These are phyloP conservation scores for Rhabdomys pumilio DNA, from an alignment of 2,797 vertebrate species.

Conservation along the genomic window DNA sequence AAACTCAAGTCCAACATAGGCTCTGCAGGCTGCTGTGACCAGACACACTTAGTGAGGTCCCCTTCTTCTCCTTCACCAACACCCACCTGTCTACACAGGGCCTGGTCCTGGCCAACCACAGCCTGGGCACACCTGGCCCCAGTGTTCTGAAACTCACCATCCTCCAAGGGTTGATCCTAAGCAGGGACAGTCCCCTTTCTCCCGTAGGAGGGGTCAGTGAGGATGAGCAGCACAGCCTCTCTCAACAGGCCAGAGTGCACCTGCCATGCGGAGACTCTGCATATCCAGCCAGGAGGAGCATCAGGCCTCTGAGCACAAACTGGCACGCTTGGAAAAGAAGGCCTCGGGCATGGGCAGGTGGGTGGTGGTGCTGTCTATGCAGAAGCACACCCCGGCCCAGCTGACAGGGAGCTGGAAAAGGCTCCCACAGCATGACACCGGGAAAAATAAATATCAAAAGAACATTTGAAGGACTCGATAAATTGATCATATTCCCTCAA, in stretches of 20 bases:
- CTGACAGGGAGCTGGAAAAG: slow-evolving; percentile 80
- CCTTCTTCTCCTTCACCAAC: too few species aligned
- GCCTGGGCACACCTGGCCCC: fast-evolving
- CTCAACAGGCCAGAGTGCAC: fast-evolving
- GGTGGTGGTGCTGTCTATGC: background rate
- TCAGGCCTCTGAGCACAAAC: fast-evolving
- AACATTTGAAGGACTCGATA: slow-evolving; percentile 90
- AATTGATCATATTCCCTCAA: slow-evolving; percentile 90
- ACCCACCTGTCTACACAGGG: fast-evolving
- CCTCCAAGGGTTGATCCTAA: background rate
- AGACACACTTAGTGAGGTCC: fast-evolving
- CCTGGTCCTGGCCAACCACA: background rate
- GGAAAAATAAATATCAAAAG: slow-evolving; percentile 88
- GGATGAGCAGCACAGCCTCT: fast-evolving
- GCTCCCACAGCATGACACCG: slow-evolving; percentile 84
- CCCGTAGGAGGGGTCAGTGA: background rate
- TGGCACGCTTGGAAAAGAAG: background rate
- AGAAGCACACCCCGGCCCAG: background rate
- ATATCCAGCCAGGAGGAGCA: too few species aligned
- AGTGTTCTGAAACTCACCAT: background rate
- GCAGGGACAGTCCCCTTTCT: fast-evolving
- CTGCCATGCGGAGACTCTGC: fast-evolving
- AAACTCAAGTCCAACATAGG: fast-evolving
- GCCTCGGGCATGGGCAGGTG: fast-evolving
- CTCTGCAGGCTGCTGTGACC: background rate